Conservation (phyloP, 2,888 invertebrate species). For the Strigamia maritima region DNA sequence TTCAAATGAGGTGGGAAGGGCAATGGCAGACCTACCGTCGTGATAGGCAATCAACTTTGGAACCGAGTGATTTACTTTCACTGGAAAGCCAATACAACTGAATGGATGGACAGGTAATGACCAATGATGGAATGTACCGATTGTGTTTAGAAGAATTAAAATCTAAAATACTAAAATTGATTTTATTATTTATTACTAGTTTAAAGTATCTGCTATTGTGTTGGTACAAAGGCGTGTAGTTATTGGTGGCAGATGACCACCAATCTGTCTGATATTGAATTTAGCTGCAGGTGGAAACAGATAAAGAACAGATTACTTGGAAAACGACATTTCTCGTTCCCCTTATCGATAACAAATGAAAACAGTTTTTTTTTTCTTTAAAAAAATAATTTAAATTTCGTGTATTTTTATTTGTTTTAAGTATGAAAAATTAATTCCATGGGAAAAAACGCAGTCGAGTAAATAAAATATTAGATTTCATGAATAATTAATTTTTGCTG, state of each 20-base stretch:
- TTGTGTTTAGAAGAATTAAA: neutral
- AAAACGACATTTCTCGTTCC: neutral
- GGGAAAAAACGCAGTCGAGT: too few relatives aligned
- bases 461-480: too few relatives aligned
- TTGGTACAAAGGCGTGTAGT: neutral
- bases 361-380: too few relatives aligned
- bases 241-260: constrained; percentile 13
- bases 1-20: constrained; percentile 21
- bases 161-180: neutral
- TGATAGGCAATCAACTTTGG: constrained; percentile 5
- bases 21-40: neutral
- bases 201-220: neutral
- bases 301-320: neutral
- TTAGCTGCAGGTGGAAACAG: neutral
- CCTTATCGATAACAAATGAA: neutral
- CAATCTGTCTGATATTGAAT: constrained; percentile 12
- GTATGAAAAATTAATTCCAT: too few relatives aligned
- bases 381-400: too few relatives aligned
- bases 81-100: neutral
- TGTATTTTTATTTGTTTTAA: too few relatives aligned
- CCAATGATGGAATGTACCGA: neutral
- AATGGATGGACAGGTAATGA: neutral
- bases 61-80: neutral
- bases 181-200: neutral
- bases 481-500: too few relatives aligned